These are phyloP conservation scores for Drosophila kambysellisi DNA, from an alignment of 2,888 invertebrate genomes.

Conservation along the genomic window DNA sequence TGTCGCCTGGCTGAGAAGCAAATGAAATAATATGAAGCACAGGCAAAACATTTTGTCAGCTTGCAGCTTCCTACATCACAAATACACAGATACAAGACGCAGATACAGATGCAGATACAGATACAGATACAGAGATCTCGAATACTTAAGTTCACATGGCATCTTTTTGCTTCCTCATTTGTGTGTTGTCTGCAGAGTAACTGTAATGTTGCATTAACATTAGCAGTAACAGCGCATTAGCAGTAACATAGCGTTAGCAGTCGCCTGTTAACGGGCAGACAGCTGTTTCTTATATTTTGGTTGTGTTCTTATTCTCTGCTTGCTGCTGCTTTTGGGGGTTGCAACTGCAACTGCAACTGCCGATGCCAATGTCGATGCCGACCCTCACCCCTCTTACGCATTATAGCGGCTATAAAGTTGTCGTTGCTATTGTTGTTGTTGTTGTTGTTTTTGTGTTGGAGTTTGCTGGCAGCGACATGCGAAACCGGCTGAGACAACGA, in stretches of 20 bases:
- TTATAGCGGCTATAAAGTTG: conserved; percentile 71
- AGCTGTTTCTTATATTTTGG: conserved; percentile 24
- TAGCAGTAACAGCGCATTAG: conserved; percentile 11
- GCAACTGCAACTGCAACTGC: conserved; percentile 37
- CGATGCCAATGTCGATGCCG: neutral
- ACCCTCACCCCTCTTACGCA: conserved; percentile 62
- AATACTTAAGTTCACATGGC: conserved; percentile 50
- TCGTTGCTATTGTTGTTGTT: conserved; percentile 51
- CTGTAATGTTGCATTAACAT: conserved; percentile 15
- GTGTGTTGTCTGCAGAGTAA: conserved; percentile 24
- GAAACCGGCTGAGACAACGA: conserved; percentile 67
- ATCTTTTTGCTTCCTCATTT: conserved; percentile 66
- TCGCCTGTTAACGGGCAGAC: conserved; percentile 35
- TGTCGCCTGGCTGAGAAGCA: conserved; percentile 52
- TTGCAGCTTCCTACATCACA: conserved; percentile 57
- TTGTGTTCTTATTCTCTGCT: conserved; percentile 2
- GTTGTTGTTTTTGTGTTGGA: conserved; percentile 32
- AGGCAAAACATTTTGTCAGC: conserved; percentile 65
- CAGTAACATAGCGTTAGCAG: conserved; percentile 9
- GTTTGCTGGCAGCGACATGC: conserved; percentile 58
- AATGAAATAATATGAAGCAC: conserved; percentile 61
- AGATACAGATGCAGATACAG: conserved; percentile 23
- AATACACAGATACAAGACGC: conserved; percentile 17
- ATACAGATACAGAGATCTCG: conserved; percentile 24
- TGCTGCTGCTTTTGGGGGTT: conserved; percentile 53